Percentiles rank a stretch among this genome's conserved stretches.
Conservation (phyloP, 2,113 vertebrate species). For the Gracilinanus agilis region DNA sequence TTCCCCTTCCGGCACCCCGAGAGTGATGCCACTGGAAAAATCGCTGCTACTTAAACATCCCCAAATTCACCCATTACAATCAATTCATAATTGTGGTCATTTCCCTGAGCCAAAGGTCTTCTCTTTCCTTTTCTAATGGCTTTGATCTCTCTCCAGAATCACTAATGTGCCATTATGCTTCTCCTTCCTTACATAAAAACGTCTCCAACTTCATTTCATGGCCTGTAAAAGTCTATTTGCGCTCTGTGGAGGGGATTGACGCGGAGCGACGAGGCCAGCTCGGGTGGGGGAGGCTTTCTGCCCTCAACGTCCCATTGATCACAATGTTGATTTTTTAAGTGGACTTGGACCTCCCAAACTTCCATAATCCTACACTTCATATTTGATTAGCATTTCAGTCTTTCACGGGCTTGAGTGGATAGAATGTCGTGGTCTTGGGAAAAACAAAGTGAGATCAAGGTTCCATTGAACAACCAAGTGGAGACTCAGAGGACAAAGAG, state of each 20-base stretch:
- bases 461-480: neutral
- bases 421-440: neutral
- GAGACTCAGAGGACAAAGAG: neutral
- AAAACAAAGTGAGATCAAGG: neutral
- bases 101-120: neutral
- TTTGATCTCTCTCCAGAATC: slow-evolving; percentile 13
- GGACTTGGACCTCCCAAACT: neutral
- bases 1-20: slow-evolving; percentile 9
- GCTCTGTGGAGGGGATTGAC: neutral
- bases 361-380: neutral
- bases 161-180: neutral
- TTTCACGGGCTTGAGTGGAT: neutral
- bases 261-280: neutral
- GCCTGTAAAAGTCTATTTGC: slow-evolving; percentile 5
- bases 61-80: neutral
- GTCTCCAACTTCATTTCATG: neutral
- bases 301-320: neutral
- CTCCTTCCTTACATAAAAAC: neutral
- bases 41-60: slow-evolving; percentile 7
- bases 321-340: neutral
- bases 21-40: slow-evolving; percentile 18
- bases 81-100: slow-evolving; percentile 11
- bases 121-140: neutral
- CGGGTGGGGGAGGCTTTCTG: neutral
- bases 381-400: neutral